Percentiles rank a stretch among this genome's conserved stretches.
Evolutionary conservation across 2,797 vertebrate genomes (phyloP).

Genomic region (Dryobates pubescens): DNA sequence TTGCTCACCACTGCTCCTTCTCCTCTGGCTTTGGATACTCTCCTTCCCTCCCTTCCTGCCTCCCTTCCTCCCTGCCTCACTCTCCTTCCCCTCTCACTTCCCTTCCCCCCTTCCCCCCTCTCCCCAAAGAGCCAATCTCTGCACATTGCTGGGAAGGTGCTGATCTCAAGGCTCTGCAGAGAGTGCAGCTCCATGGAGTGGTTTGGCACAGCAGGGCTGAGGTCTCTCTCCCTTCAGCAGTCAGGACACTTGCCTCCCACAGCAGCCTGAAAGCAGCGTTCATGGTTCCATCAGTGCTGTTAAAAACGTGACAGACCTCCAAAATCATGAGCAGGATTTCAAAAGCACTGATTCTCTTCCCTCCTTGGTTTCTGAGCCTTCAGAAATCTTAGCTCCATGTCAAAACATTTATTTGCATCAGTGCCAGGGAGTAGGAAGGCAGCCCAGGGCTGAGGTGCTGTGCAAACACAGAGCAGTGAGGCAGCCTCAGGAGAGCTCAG

Average conservation of each 20-base stretch:
- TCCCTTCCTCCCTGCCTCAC: too few relatives aligned
- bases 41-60: too few relatives aligned
- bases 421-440: background rate
- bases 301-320: background rate
- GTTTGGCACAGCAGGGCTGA: background rate
- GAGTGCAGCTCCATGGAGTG: background rate
- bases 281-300: background rate
- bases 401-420: background rate
- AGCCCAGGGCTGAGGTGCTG: background rate
- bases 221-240: background rate
- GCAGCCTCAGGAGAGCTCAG: background rate
- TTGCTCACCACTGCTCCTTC: background rate
- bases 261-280: background rate
- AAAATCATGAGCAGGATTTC: background rate
- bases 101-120: background rate
- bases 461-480: background rate
- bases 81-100: too few relatives aligned
- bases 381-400: background rate
- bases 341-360: background rate
- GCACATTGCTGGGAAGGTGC: background rate
- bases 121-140: background rate
- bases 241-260: background rate
- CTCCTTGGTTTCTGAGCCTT: background rate
- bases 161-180: background rate
- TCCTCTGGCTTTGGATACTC: background rate